Evolutionary conservation across 1,140 invertebrate genomes (phyloP), one percentile per base, ranked within the genome.

Genomic region (Drosophila tani): DNA sequence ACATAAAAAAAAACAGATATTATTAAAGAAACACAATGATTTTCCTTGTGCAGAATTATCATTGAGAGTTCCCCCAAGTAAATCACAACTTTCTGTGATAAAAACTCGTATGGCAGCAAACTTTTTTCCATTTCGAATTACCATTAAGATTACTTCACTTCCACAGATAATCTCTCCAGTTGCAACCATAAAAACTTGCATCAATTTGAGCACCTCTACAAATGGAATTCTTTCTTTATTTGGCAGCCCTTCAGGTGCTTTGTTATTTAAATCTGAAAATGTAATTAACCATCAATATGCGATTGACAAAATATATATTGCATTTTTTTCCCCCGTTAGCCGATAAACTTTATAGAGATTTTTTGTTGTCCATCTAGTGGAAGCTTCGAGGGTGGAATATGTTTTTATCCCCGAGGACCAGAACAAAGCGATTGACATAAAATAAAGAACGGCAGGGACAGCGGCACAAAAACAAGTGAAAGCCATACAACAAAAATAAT

Each of bases 231-330:
- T 19, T 27, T 35, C 27, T 73, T 32, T 50, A 41, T 46, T 50
- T 43, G 43, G 19, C 38, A 27, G 35, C 29, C 47, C 40, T 38
- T 70, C 29, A 43, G 43, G 21, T 41, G 38, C 35, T 59, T 73
- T 50, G 60, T 50, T 73, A 73, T 73, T 73, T 73, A 73, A 73
- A 73, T 73, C 69, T 50, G 67, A 60, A 73, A 73, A 73, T 73
- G 69, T 73, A 73, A 73, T 73, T 73, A 73, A 73, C 69, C 69
- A 73, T 73, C 69, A 73, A 73, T 73, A 73, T 73, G 55, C 68
- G 46, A 73, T 73, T 73, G 53, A 73, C 53, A 60, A 73, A 58
- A 66, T 70, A 21, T 70, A 70, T 70, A 68, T 70, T n/a, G n/a
- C n/a, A n/a, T 32, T 5, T 51, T 43, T 73, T 73, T 73, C 58